These are phyloP conservation scores for Tiliqua scincoides DNA, from an alignment of 2,113 vertebrate species.

Conservation along the genomic window DNA sequence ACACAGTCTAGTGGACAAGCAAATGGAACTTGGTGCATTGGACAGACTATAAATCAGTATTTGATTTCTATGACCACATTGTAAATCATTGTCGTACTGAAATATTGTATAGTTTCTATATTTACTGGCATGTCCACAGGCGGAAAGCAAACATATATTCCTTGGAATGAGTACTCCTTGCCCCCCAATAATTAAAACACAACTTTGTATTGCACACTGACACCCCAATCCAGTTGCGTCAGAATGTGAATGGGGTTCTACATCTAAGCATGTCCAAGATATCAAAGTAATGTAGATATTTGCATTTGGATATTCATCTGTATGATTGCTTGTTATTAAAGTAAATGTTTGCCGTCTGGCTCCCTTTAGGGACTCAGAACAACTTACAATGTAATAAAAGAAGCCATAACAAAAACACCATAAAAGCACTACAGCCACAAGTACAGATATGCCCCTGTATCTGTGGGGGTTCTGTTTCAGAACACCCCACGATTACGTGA, in stretches of 20 bases:
- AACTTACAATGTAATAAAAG: too few species aligned
- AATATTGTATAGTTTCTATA: constrained; percentile 34
- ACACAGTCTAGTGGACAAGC: constrained; percentile 61
- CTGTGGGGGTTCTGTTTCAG: too few species aligned
- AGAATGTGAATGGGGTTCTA: not conserved
- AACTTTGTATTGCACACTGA: constrained; percentile 5
- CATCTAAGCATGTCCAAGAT: too few species aligned
- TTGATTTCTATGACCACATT: constrained; percentile 62
- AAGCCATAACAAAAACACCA: too few species aligned
- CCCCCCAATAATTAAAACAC: not conserved
- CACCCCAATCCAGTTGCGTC: not conserved
- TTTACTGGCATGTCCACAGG: constrained; percentile 10
- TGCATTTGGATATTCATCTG: not conserved
- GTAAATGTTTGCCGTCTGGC: too few species aligned
- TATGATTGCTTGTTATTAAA: too few species aligned
- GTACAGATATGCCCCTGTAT: too few species aligned
- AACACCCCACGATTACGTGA: too few species aligned
- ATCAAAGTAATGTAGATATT: not conserved
- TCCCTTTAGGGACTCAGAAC: too few species aligned
- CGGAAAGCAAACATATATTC: constrained; percentile 11
- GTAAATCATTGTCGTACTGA: constrained; percentile 62
- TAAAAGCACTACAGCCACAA: too few species aligned
- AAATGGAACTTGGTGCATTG: constrained; percentile 57
- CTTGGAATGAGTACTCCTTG: constrained; percentile 25
- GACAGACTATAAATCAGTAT: constrained; percentile 68